These are phyloP conservation scores for Microtus richardsoni DNA, from an alignment of 2,113 vertebrate species.

Conservation along the genomic window DNA sequence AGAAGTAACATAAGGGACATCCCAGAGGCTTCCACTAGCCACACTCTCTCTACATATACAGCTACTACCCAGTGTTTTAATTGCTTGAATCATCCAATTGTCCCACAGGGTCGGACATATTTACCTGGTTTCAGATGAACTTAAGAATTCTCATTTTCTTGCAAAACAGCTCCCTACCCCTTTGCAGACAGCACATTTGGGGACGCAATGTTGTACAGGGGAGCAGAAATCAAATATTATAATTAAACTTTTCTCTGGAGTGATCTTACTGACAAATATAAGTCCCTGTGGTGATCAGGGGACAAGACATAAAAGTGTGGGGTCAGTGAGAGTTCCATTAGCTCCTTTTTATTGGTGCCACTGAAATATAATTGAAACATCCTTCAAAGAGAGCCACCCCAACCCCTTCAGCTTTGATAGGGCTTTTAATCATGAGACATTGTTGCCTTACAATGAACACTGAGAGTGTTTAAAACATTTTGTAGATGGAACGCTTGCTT, in stretches of 20 bases:
- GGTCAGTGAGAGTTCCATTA: not conserved
- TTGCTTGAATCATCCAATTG: no score
- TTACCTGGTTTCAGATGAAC: slow-evolving; percentile 12
- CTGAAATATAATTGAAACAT: slow-evolving; percentile 80
- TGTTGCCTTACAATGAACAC: slow-evolving; percentile 77
- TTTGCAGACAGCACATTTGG: not conserved
- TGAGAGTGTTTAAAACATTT: slow-evolving; percentile 81
- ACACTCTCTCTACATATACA: not conserved
- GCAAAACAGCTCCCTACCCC: not conserved
- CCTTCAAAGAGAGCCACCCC: slow-evolving; percentile 72
- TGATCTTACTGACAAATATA: not conserved
- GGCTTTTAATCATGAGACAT: slow-evolving; percentile 84
- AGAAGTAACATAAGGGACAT: not conserved
- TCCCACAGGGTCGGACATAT: not conserved
- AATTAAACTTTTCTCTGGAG: slow-evolving; percentile 64
- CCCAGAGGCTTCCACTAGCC: no score
- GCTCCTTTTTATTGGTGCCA: slow-evolving; percentile 58
- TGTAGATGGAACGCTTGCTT: slow-evolving; percentile 72
- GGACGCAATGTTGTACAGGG: not conserved
- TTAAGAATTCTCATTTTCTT: slow-evolving; percentile 49
- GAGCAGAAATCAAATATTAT: slow-evolving; percentile 39
- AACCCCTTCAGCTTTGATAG: slow-evolving; percentile 74
- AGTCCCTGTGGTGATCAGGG: slow-evolving; percentile 26
- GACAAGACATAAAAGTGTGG: not conserved
- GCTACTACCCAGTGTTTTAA: not conserved